phyloP scores from a whole-genome alignment of 1,140 invertebrate genomes.

The Brachionus koreanus region DNA sequence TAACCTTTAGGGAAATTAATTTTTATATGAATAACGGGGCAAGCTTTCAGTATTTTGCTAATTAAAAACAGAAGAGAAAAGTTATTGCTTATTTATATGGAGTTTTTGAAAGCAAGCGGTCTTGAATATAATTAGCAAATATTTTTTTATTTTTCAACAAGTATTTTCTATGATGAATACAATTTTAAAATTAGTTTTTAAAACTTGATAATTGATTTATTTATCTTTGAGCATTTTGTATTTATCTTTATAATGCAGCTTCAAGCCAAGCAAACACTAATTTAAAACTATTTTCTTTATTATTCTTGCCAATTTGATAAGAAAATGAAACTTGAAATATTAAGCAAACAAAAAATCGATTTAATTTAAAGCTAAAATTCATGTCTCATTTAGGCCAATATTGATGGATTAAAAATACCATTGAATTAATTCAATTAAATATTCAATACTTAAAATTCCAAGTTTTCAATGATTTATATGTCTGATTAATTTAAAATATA shows the following conservation, averaged over 20 bases:
- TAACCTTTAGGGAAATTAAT: background rate
- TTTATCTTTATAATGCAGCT: slow-evolving; percentile 4
- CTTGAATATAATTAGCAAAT: background rate
- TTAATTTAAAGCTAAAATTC: background rate
- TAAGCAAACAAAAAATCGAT: slow-evolving; percentile 1
- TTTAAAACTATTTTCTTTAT: background rate
- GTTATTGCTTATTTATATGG: background rate
- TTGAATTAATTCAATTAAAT: slow-evolving; percentile 1
- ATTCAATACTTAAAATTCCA: background rate
- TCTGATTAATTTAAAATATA: background rate
- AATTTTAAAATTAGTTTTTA: background rate
- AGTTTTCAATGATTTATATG: background rate
- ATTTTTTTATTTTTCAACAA: background rate
- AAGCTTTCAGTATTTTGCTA: background rate
- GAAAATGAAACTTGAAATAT: background rate
- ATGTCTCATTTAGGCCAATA: slow-evolving; percentile 1
- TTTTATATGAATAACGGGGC: background rate
- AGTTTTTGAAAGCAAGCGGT: background rate
- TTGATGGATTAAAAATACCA: background rate
- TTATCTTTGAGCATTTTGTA: background rate
- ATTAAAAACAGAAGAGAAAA: background rate
- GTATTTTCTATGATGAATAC: background rate
- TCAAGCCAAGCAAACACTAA: slow-evolving; percentile 27
- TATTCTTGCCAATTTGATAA: background rate
- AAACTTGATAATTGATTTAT: slow-evolving; percentile 15